Conservation (phyloP, 2,888 invertebrate species). For the Tridacna gigas region DNA sequence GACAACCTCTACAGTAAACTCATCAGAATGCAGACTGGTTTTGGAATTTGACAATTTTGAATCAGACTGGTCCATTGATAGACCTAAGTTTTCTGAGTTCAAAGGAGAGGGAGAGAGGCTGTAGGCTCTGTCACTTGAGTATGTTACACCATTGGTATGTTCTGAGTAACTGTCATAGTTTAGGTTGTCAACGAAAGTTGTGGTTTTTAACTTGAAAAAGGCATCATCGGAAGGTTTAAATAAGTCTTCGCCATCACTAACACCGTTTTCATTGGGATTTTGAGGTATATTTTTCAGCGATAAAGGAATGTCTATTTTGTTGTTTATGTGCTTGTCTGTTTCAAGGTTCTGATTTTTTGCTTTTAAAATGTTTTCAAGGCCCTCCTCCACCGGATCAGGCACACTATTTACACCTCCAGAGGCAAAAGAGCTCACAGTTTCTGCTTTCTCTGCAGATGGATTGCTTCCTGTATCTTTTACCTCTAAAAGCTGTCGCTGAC, state of each 20-base stretch:
- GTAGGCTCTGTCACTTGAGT: constrained; percentile 43
- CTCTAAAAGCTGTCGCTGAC: constrained; percentile 34
- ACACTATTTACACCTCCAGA: constrained; percentile 64
- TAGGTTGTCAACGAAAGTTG: constrained; percentile 40
- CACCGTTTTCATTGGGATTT: constrained; percentile 7
- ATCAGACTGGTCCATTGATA: constrained; percentile 37
- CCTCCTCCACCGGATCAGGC: constrained; percentile 50
- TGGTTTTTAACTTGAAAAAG: constrained; percentile 50
- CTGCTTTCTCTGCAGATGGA: constrained; percentile 59
- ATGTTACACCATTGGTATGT: constrained; percentile 49
- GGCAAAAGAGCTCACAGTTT: constrained; percentile 67
- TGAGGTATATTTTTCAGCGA: constrained; percentile 31
- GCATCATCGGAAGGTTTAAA: constrained; percentile 67
- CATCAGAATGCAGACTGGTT: constrained; percentile 52
- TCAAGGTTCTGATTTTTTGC: constrained; percentile 1
- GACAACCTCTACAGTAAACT: constrained; percentile 22
- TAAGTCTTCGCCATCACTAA: constrained; percentile 65
- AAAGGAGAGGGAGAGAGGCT: constrained; percentile 57
- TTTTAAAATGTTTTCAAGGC: constrained; percentile 44
- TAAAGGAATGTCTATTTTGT: constrained; percentile 34
- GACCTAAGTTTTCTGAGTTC: constrained; percentile 36
- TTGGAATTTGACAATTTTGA: constrained; percentile 22
- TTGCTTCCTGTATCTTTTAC: constrained; percentile 48
- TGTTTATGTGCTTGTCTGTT: constrained; percentile 16
- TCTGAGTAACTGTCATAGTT: constrained; percentile 57